Conservation (phyloP, 2,888 invertebrate species). For the Lasioglossum marginatum region DNA sequence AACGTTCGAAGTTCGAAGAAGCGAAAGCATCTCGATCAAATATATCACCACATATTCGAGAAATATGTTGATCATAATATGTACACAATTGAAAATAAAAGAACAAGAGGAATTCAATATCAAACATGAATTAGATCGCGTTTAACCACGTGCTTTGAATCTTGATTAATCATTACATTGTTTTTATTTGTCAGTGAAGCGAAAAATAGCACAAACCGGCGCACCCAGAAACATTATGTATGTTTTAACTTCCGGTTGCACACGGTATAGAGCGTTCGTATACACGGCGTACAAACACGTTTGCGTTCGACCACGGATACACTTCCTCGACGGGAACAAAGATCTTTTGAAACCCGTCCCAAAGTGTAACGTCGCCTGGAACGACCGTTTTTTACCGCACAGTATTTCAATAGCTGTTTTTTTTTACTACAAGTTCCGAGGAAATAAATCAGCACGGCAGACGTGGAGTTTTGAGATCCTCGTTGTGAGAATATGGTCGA, state of each 20-base stretch:
- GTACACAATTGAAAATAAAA: not conserved
- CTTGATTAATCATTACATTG: slow-evolving; percentile 68
- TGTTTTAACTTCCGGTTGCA: slow-evolving; percentile 78
- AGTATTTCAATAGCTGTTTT: slow-evolving; percentile 62
- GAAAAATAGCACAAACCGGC: slow-evolving; percentile 81
- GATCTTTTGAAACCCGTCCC: slow-evolving; percentile 81
- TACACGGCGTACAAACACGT: slow-evolving; percentile 55
- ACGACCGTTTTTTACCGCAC: slow-evolving; percentile 69
- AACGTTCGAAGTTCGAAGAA: not conserved
- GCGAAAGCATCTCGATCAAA: not conserved
- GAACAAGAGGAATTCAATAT: not conserved
- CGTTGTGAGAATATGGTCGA: slow-evolving; percentile 6
- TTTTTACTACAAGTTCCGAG: slow-evolving; percentile 2
- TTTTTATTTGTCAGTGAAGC: slow-evolving; percentile 83
- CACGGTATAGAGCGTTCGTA: slow-evolving; percentile 50
- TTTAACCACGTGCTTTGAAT: slow-evolving; percentile 25
- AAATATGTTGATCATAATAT: not conserved
- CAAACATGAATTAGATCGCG: not conserved
- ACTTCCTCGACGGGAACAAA: slow-evolving; percentile 81
- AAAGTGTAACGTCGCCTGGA: slow-evolving; percentile 78
- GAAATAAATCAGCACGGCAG: slow-evolving; percentile 19
- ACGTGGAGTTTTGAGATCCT: not conserved
- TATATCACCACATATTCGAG: not conserved
- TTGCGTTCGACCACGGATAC: slow-evolving; percentile 69
- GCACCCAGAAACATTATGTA: slow-evolving; percentile 81